phyloP scores from a whole-genome alignment of 2,113 vertebrate species.

The Carassius auratus region DNA sequence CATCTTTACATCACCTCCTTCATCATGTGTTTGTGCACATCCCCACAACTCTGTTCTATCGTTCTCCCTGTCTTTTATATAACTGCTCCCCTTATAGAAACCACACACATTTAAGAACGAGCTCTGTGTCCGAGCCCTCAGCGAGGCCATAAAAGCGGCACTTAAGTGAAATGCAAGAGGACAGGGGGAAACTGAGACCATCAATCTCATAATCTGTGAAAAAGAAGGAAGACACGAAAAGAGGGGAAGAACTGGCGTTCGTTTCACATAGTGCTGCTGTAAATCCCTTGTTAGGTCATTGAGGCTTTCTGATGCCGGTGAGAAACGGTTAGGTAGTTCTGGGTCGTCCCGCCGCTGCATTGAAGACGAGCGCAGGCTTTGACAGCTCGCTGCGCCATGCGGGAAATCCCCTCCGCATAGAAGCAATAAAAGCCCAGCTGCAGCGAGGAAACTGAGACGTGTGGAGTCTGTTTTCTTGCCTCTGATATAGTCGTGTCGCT shows the following conservation, averaged over 20 bases:
- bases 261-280: slow-evolving; percentile 60
- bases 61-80: background rate
- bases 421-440: slow-evolving; percentile 62
- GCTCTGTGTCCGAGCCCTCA: slow-evolving; percentile 39
- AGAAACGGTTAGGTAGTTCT: slow-evolving; percentile 30
- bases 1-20: slow-evolving; percentile 44
- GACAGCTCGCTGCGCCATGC: slow-evolving; percentile 42
- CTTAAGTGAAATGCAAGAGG: slow-evolving; percentile 25
- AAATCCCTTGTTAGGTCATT: slow-evolving; percentile 65
- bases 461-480: slow-evolving; percentile 40
- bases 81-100: slow-evolving; percentile 32
- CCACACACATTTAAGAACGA: slow-evolving; percentile 47
- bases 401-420: slow-evolving; percentile 54
- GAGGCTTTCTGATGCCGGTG: slow-evolving; percentile 53
- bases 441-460: slow-evolving; percentile 48
- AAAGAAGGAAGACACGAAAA: slow-evolving; percentile 55
- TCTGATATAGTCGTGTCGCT: slow-evolving; percentile 10
- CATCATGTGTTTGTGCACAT: slow-evolving; percentile 18
- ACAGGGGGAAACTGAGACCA: slow-evolving; percentile 47
- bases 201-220: slow-evolving; percentile 65
- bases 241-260: slow-evolving; percentile 59
- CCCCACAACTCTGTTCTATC: slow-evolving; percentile 32
- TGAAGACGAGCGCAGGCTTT: slow-evolving; percentile 43
- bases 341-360: background rate
- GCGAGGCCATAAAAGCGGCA: slow-evolving; percentile 37